Evolutionary conservation across 2,888 invertebrate genomes (phyloP).

Genomic region (Anarsia innoxiella): DNA sequence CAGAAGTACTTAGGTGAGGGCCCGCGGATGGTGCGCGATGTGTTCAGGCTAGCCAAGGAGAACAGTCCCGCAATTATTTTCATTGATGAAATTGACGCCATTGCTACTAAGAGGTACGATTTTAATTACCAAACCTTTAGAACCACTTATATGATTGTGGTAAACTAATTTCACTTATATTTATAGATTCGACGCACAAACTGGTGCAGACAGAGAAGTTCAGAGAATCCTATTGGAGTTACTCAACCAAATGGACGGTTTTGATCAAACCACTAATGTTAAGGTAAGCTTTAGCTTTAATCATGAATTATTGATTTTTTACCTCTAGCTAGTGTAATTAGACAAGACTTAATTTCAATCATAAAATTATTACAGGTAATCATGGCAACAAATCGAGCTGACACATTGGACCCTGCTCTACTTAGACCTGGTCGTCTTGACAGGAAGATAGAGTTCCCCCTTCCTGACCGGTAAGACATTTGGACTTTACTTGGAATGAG

Average conservation of each 20-base stretch:
- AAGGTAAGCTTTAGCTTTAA: conserved; percentile 81
- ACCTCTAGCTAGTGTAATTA: too few relatives aligned
- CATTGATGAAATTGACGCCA: conserved; percentile 99
- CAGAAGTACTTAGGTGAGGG: conserved; percentile 99
- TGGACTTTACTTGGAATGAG: too few relatives aligned
- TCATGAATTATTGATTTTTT: too few relatives aligned
- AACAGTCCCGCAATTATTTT: conserved; percentile 99
- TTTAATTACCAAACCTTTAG: too few relatives aligned
- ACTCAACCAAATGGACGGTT: conserved; percentile 99
- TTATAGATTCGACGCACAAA: conserved; percentile 93
- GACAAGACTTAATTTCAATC: too few relatives aligned
- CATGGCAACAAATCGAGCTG: conserved; percentile 98
- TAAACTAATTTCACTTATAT: too few relatives aligned
- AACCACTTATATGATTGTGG: too few relatives aligned
- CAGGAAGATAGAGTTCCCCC: conserved; percentile 98
- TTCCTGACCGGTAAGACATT: conserved; percentile 84
- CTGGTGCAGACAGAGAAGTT: conserved; percentile 98
- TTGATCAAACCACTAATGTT: conserved; percentile 99
- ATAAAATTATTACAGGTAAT: conserved; percentile 80
- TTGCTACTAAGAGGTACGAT: conserved; percentile 92
- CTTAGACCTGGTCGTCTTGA: conserved; percentile 96
- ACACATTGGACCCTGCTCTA: conserved; percentile 98
- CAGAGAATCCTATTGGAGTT: conserved; percentile 97
- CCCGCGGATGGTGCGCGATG: conserved; percentile 99
- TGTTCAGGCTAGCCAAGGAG: conserved; percentile 98